Evolutionary conservation across 2,797 vertebrate genomes (phyloP).

Genomic region (Coregonus sp.): DNA sequence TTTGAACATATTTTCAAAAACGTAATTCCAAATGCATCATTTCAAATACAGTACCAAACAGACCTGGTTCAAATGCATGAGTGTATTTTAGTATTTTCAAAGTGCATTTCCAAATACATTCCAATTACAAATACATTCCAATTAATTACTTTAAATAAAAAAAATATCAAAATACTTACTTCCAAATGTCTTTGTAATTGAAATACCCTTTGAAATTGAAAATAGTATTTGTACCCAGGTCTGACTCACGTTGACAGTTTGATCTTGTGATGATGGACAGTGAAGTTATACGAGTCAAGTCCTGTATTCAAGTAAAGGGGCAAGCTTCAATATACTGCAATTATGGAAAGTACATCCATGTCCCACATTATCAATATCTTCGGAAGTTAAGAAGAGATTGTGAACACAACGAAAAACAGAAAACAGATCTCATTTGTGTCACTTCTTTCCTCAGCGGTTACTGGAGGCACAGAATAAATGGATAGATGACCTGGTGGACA

Average conservation of each 20-base stretch:
- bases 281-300: too few relatives aligned
- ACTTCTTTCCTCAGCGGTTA: slow-evolving; percentile 69
- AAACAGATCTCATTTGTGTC: neutral
- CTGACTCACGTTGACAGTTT: too few relatives aligned
- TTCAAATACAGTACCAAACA: neutral
- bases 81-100: neutral
- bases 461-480: slow-evolving; percentile 83
- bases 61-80: neutral
- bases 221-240: too few relatives aligned
- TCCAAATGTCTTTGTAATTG: neutral
- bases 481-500: slow-evolving; percentile 87
- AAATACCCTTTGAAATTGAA: neutral
- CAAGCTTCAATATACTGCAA: neutral
- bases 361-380: neutral
- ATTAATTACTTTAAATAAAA: too few relatives aligned
- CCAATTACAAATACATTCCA: neutral
- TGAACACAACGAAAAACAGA: neutral
- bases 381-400: neutral
- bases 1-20: neutral
- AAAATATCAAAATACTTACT: neutral
- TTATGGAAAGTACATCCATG: neutral
- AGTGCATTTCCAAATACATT: neutral
- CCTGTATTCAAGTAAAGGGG: too few relatives aligned
- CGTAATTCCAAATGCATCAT: neutral
- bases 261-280: too few relatives aligned